Evolutionary conservation across 2,113 vertebrate genomes (phyloP).

Genomic region (Neopipo cinnamomea): DNA sequence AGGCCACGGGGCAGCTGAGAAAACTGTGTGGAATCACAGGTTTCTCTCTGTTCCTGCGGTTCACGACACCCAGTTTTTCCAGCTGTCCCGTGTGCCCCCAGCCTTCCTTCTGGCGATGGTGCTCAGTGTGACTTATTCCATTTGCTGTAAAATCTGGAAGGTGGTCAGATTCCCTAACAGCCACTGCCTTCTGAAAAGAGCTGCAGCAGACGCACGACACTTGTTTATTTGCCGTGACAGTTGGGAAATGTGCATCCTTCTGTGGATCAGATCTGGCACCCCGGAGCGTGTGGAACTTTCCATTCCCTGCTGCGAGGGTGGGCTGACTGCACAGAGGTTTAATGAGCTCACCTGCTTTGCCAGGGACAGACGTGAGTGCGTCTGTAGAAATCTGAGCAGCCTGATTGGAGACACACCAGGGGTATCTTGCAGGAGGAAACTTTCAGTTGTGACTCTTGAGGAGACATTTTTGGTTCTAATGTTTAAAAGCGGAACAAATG

Average conservation of each 20-base stretch:
- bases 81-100: not conserved
- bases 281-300: not conserved
- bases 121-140: rapidly evolving
- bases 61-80: not conserved
- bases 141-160: not conserved
- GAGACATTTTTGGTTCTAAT: not conserved
- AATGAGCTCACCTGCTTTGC: not conserved
- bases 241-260: not conserved
- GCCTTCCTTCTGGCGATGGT: rapidly evolving
- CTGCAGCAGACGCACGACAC: not conserved
- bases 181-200: not conserved
- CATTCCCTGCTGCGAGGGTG: not conserved
- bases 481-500: not conserved
- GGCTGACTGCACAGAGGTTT: not conserved
- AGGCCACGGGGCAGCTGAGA: not conserved
- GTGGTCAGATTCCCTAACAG: not conserved
- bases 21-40: not conserved
- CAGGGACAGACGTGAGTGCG: rapidly evolving
- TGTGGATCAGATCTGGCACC: constrained; percentile 6
- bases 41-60: not conserved
- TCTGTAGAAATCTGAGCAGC: not conserved
- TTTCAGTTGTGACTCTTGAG: not conserved
- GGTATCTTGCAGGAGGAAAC: not conserved
- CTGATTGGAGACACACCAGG: rapidly evolving
- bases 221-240: not conserved